These are phyloP conservation scores for Microcebus ravelobensis DNA, from an alignment of 2,113 vertebrate genomes.

Conservation along the genomic window DNA sequence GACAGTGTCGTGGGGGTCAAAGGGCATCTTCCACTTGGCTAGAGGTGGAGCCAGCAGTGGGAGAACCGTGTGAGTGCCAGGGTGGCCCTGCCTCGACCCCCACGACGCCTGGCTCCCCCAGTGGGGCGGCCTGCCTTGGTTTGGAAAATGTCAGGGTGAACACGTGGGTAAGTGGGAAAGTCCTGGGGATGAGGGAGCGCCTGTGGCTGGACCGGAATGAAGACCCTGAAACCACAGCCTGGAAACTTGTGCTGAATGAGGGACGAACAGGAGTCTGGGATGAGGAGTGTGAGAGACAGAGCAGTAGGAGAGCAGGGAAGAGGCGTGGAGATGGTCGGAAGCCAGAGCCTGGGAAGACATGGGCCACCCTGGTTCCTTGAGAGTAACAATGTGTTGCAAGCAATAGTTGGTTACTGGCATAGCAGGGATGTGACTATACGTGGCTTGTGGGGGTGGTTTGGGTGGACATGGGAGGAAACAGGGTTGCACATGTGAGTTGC, in stretches of 20 bases:
- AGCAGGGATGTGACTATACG: rapidly evolving
- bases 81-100: rapidly evolving
- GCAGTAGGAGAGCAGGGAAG: rapidly evolving
- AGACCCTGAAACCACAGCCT: background rate
- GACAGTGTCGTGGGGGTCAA: constrained; percentile 72
- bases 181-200: rapidly evolving
- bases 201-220: rapidly evolving
- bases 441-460: background rate
- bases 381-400: background rate
- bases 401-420: rapidly evolving
- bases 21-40: constrained; percentile 90
- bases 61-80: background rate
- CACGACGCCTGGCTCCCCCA: rapidly evolving
- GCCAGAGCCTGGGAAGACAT: background rate
- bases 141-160: background rate
- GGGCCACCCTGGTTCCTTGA: background rate
- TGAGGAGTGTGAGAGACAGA: background rate
- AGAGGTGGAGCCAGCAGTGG: background rate
- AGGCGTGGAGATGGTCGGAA: rapidly evolving
- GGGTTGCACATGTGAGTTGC: rapidly evolving
- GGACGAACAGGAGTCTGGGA: background rate
- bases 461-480: background rate
- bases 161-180: rapidly evolving
- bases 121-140: background rate
- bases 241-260: background rate